Evolutionary conservation across 1,140 invertebrate species (phyloP).

Genomic region (Aphis gossypii): DNA sequence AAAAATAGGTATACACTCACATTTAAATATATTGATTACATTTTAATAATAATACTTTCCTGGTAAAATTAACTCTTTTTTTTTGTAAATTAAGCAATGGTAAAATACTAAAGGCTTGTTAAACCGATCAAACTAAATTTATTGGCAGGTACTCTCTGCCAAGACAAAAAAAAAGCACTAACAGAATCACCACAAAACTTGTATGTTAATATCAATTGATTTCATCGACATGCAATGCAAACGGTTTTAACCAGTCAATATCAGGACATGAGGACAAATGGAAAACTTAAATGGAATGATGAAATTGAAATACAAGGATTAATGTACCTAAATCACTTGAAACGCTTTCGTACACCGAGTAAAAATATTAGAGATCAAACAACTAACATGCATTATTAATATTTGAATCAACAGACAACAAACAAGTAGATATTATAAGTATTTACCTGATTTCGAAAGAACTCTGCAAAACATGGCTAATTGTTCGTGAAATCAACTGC

Average conservation of each 20-base stretch:
- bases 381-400: background rate
- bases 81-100: background rate
- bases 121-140: background rate
- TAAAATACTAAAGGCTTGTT: background rate
- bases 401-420: background rate
- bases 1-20: background rate
- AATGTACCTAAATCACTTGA: background rate
- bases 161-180: background rate
- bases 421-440: background rate
- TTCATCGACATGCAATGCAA: background rate
- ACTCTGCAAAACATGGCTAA: conserved; percentile 25
- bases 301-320: background rate
- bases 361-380: background rate
- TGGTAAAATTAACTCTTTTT: too few species aligned
- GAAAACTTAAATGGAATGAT: background rate
- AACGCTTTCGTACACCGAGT: background rate
- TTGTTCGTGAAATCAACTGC: background rate
- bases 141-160: background rate
- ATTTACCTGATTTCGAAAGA: conserved; percentile 17
- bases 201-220: background rate
- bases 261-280: background rate
- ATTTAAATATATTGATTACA: too few species aligned
- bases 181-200: background rate
- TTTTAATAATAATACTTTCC: too few species aligned
- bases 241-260: background rate